Evolutionary conservation across 2,888 invertebrate species (phyloP).

Genomic region (Imbricaverruca yamaguchii): DNA sequence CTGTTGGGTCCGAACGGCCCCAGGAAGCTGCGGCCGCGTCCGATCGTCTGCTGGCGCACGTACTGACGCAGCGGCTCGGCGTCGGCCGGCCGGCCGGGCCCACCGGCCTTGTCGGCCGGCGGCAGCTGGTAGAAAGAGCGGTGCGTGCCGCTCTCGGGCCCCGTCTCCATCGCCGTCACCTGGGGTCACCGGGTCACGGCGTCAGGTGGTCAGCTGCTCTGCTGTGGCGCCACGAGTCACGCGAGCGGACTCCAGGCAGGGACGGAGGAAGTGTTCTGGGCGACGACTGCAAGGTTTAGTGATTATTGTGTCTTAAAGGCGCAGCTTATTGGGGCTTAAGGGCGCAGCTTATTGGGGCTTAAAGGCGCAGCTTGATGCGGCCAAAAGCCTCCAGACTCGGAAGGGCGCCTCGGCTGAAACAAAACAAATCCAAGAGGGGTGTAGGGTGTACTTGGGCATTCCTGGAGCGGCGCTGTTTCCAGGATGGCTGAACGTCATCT

Average conservation of each 20-base stretch:
- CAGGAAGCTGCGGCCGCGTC: background rate
- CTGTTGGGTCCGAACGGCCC: constrained; percentile 5
- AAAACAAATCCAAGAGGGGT: too few relatives aligned
- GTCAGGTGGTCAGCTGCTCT: background rate
- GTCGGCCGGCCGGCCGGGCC: background rate
- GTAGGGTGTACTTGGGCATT: too few relatives aligned
- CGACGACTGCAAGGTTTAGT: too few relatives aligned
- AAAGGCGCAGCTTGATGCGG: too few relatives aligned
- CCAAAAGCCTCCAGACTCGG: too few relatives aligned
- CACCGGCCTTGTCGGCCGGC: background rate
- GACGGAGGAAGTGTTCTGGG: background rate
- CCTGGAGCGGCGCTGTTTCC: too few relatives aligned
- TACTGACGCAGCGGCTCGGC: background rate
- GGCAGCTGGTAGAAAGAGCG: constrained; percentile 9
- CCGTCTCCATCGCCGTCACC: background rate
- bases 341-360: too few relatives aligned
- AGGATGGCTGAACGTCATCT: too few relatives aligned
- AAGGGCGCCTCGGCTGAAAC: too few relatives aligned
- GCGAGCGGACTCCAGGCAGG: background rate
- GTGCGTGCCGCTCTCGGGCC: background rate
- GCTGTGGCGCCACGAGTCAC: background rate
- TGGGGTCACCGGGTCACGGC: too few relatives aligned
- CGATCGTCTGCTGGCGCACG: background rate
- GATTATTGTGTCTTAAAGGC: too few relatives aligned
- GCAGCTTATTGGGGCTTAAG: too few relatives aligned